Evolutionary conservation across 1,140 invertebrate genomes (phyloP).

Genomic region (Dolichoris vasculosae): DNA sequence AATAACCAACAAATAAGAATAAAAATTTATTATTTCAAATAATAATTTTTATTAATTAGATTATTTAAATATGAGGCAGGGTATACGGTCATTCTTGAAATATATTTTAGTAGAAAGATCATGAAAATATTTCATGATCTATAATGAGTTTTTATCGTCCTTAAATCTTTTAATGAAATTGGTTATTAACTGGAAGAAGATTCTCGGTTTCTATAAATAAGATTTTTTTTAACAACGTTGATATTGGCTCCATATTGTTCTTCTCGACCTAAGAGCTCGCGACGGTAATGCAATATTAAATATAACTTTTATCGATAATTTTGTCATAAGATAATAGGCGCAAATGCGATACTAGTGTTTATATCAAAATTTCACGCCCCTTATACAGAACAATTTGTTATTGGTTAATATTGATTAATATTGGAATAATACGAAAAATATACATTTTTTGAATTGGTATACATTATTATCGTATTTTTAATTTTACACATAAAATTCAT

Average conservation of each 20-base stretch:
- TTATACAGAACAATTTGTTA: background rate
- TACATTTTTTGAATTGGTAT: background rate
- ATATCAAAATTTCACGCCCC: background rate
- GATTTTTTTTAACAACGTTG: background rate
- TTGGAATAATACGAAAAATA: conserved; percentile 16
- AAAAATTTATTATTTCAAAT: background rate
- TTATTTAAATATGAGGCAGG: background rate
- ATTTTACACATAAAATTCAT: conserved; percentile 47
- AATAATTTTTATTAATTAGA: background rate
- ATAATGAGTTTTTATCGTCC: background rate
- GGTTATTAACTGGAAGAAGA: background rate
- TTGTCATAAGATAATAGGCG: background rate
- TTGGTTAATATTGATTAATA: background rate
- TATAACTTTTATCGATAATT: background rate
- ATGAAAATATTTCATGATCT: background rate
- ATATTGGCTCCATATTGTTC: background rate
- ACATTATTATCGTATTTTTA: conserved; percentile 34
- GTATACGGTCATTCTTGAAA: no score
- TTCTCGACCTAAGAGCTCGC: background rate
- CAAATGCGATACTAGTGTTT: background rate
- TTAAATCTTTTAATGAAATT: background rate
- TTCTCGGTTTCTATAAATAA: background rate
- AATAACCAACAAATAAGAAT: background rate
- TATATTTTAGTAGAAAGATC: background rate
- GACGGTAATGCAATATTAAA: background rate